Base-by-base conservation (phyloP, 2,113 vertebrate species). In the Leucoraja erinaceus region DNA sequence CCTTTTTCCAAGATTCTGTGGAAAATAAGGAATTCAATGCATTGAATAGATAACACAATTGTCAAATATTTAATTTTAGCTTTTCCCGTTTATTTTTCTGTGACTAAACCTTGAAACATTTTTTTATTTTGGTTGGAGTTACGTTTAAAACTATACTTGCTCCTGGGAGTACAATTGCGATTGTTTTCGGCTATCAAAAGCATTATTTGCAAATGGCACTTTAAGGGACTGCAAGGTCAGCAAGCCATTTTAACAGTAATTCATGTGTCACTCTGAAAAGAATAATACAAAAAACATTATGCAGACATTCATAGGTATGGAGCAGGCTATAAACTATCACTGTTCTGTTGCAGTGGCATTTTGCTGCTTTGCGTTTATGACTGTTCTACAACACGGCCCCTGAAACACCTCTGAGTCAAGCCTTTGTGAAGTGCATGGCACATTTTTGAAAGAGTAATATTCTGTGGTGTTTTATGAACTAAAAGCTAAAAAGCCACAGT, bases 151-250 rank as follows among this genome's bases (percentile, higher is more conserved):
- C 90, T 72, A 68, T 33, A 66, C 18, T 72, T 91, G 33, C 68
- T 91, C 28, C 33, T 70, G 38, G 38, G 22, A 91, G 68, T 70
- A 70, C 33, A 91, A 70, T 70, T 72, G 63, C 25, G 18, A 72
- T 47, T 91, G 63, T 91, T 91, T 91, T 72, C 68, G 59, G 90
- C 68, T 47, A 91, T 54, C 72, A 68, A 91, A 91, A 91, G 38
- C 68, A 91, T 91, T 91, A 91, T 74, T 90, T 90, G 63, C 88
- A 90, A 90, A 70, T 90, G 31, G 88, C 63, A 70, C 31, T 90
- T 90, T 91, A 38, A 47, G 68, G 68, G 90, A 72, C 90, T 91
- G 90, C 90, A 91, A 91, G 90, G 90, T 72, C 90, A 74, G 66
- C 66, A 72, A 91, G 66, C 33, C 38, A 54, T 91, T 91, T 91